Conservation (phyloP, 1,140 invertebrate genomes). For the Ceratitis capitata region DNA sequence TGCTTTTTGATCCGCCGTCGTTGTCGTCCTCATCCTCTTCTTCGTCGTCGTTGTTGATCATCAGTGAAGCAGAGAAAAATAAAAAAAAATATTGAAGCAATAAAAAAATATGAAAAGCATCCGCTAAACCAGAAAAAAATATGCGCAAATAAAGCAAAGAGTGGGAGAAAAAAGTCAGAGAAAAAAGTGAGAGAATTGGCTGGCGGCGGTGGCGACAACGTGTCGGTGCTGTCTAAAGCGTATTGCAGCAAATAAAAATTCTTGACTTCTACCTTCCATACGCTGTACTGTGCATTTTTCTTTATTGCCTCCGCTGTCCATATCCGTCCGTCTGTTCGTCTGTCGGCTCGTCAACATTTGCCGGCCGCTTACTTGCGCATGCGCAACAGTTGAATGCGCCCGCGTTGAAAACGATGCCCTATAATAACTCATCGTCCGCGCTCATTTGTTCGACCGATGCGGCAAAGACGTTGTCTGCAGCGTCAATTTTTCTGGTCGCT, state of each 20-base stretch:
- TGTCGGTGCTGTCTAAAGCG: slow-evolving; percentile 26
- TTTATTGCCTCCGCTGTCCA: neutral
- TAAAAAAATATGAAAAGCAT: neutral
- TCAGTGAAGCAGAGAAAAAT: neutral
- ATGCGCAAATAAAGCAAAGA: neutral
- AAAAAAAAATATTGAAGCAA: neutral
- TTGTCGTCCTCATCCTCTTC: too few relatives aligned
- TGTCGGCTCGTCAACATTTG: neutral
- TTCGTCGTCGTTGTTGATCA: neutral
- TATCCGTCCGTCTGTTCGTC: neutral
- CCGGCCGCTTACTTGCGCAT: slow-evolving; percentile 8
- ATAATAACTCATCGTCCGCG: slow-evolving; percentile 25
- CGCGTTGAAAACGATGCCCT: slow-evolving; percentile 39
- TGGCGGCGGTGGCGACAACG: slow-evolving; percentile 24
- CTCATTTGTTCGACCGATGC: neutral
- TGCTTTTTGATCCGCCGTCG: slow-evolving; percentile 23
- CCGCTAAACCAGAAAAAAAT: neutral
- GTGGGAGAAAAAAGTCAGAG: slow-evolving; percentile 22
- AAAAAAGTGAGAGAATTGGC: slow-evolving; percentile 12
- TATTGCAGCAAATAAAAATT: slow-evolving; percentile 37
- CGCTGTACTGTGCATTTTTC: neutral
- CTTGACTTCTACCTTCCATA: slow-evolving; percentile 10
- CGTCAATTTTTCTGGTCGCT: neutral
- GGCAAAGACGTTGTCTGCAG: neutral
- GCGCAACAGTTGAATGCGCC: slow-evolving; percentile 12